Base-by-base conservation (phyloP, 2,888 invertebrate genomes). In the Leuctra nigra region DNA sequence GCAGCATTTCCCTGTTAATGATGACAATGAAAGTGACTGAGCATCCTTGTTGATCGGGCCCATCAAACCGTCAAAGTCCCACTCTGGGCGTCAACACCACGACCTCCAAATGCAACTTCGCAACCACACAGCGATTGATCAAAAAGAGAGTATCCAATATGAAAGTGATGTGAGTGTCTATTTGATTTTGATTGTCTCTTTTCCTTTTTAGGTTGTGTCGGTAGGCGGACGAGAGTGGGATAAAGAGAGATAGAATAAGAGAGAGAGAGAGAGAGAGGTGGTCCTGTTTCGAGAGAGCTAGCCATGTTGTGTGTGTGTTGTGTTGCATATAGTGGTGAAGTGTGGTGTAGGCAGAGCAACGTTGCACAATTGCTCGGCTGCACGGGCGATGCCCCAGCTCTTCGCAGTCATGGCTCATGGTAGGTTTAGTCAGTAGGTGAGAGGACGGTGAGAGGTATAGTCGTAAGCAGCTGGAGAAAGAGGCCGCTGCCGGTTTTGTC, bases 151-250 rank as follows among this genome's bases (percentile, higher is more conserved):
- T 48, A 29, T 48, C 29, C 29, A 48, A 48, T 29, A 14, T 24
- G 33, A 50, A 33, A 33, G 22, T 33, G 50, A 29, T 23, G 33
- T 50, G 50, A 35, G 50, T 50, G 33, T 50, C 14, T 20, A 13
- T 18, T 50, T 50, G 16, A 35, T 16, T 50, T 50, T 35, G 48
- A 48, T 48, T 48, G 48, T 48, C 29, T 50, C 33, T 50, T 50
- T 50, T 20, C 50, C 50, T 50, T 50, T 33, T 50, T 35, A 50
- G 50, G 50, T 18, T 13, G 50, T 33, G n/a, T n/a, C 16, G 50
- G 18, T 33, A 24, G 50, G 50, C 50, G 50, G 50, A 50, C 33
- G 50, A 33, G 50, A 18, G 50, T 50, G 33, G 29, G 46, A 46
- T 14, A 36, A 36, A 36, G 36, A 36, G 4, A 16, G 13, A 9